phyloP scores from a whole-genome alignment of 2,888 invertebrate genomes.

The Hymenopus coronatus region DNA sequence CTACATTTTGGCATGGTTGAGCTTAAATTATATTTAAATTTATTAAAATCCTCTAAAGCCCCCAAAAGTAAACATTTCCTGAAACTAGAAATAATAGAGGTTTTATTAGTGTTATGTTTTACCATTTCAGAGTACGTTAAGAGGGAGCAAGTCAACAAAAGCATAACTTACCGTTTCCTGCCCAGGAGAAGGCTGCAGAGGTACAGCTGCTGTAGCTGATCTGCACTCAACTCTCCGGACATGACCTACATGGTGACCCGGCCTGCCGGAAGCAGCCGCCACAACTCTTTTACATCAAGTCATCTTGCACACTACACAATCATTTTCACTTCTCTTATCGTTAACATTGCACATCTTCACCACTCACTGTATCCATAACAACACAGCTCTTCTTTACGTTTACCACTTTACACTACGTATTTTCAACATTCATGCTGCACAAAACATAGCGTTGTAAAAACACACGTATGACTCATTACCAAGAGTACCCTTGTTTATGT shows the following conservation, averaged over 20 bases:
- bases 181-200: constrained; percentile 44
- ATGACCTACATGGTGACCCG: constrained; percentile 18
- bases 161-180: constrained; percentile 40
- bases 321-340: not conserved
- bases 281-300: not conserved
- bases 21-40: no score
- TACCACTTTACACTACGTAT: not conserved
- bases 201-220: constrained; percentile 44
- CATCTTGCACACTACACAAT: not conserved
- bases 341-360: not conserved
- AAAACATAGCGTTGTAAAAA: not conserved
- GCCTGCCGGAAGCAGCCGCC: not conserved
- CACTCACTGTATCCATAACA: not conserved
- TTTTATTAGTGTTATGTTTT: no score
- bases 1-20: no score
- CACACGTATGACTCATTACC: no score
- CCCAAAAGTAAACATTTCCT: no score
- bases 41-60: no score
- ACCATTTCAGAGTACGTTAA: no score
- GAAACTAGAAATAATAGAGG: no score
- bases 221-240: constrained; percentile 40
- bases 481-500: no score
- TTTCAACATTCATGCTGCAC: not conserved
- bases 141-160: not conserved
- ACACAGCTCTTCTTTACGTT: not conserved